A percentile compares a stretch with the other conserved stretches of the same genome.
These are phyloP conservation scores for Carettochelys insculpta DNA, from an alignment of 2,113 vertebrate genomes.

Conservation along the genomic window DNA sequence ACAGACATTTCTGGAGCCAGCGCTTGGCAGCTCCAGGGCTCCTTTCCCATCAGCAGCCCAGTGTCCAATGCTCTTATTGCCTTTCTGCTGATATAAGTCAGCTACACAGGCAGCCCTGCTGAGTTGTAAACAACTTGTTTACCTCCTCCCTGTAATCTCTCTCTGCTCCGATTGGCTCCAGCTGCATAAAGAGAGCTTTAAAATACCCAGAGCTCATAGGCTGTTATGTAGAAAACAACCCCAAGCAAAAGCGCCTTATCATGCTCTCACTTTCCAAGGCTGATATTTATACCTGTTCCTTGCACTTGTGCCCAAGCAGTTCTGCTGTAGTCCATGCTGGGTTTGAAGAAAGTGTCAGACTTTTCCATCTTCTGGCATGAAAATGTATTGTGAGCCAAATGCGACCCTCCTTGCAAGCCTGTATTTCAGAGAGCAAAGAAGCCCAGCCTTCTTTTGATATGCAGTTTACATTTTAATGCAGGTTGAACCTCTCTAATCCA, in stretches of 20 bases:
- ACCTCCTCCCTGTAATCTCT: slow-evolving; percentile 47
- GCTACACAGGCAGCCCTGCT: neutral
- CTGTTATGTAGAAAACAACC: slow-evolving; percentile 40
- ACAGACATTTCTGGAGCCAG: slow-evolving; percentile 52
- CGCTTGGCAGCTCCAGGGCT: slow-evolving; percentile 39
- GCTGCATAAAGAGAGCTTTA: slow-evolving; percentile 57
- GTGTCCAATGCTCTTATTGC: slow-evolving; percentile 18
- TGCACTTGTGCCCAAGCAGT: neutral
- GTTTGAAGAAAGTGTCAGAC: slow-evolving; percentile 35
- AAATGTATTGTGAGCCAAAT: neutral
- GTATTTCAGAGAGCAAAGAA: neutral
- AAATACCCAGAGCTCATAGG: slow-evolving; percentile 42
- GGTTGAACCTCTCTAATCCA: no score
- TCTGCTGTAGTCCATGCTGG: neutral
- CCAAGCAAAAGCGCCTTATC: slow-evolving; percentile 5
- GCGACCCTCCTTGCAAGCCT: slow-evolving; percentile 2
- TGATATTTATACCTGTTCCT: slow-evolving; percentile 28
- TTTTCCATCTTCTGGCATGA: neutral
- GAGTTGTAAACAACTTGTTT: slow-evolving; percentile 55
- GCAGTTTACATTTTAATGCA: slow-evolving; percentile 2
- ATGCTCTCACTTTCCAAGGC: slow-evolving; percentile 16
- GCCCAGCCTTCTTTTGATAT: neutral
- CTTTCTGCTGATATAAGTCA: slow-evolving; percentile 33
- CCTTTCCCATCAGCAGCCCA: slow-evolving; percentile 25
- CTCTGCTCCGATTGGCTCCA: slow-evolving; percentile 43